Evolutionary conservation across 1,140 invertebrate genomes (phyloP), one percentile per base, ranked within the genome.

Genomic region (Papilio xuthus): DNA sequence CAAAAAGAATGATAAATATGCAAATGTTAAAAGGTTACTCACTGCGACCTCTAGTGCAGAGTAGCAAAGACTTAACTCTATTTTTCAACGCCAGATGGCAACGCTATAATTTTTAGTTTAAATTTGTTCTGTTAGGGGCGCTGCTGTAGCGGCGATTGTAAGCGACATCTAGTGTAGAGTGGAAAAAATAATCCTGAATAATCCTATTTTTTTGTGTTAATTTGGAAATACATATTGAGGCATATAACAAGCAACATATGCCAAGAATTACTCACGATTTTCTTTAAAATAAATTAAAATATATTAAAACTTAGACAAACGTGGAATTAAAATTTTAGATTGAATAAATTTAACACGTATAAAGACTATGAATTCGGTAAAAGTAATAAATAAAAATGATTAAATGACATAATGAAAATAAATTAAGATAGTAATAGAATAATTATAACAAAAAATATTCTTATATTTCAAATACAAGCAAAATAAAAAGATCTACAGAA

Each of bases 21-120:
- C 7, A 7, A 1, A 7, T 37, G 32, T 37, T 47, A 47, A 47
- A 47, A 47, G 3, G 10, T 12, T 0, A 23, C 56, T 3, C 20
- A 23, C 23, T 81, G 42, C 56, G 86, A 70, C 86, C 86, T 88
- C 87, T 89, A 79, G 79, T 60, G 74, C 67, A 18, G 82, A 89
- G 79, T 87, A 90, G 88, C 56, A 78, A 37, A 77, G 79, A 47
- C 26, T 76, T 50, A 42, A 79, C n/a, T 47, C 47, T 18, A 28
- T 28, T 41, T 26, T 79, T 26, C 23, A 69, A 79, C 42, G 4
- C 9, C 23, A 79, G 73, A 74, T 42, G 77, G 50, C 47, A 56
- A 15, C 18, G 13, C 41, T 56, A 18, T 15, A 77, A 32, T 70
- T 70, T 20, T 71, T 23, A 41, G 53, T 70, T n/a, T 10, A 60